phyloP scores from a whole-genome alignment of 2,888 invertebrate species.

The Cylloceria caligata region DNA sequence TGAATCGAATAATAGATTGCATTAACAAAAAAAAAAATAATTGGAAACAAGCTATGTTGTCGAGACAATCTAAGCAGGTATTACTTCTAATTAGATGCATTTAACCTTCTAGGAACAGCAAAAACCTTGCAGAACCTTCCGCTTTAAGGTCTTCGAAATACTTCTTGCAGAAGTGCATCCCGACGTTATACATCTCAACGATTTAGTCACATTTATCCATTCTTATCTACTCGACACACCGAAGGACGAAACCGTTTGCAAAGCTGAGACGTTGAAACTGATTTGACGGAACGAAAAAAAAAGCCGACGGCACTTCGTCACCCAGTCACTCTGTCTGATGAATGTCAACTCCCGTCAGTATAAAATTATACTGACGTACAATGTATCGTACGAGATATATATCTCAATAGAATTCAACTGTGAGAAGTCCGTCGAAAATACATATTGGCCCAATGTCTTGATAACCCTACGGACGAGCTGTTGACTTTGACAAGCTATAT shows the following conservation, averaged over 20 bases:
- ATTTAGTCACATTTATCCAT: background rate
- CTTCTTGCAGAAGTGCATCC: background rate
- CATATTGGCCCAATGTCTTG: background rate
- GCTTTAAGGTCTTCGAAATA: constrained; percentile 23
- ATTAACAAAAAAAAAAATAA: background rate
- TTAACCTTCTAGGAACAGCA: constrained; percentile 43
- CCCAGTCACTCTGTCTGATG: constrained; percentile 25
- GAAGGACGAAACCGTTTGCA: constrained; percentile 10
- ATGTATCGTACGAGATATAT: background rate
- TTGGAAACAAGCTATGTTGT: background rate
- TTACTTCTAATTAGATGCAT: constrained; percentile 29
- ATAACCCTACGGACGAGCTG: background rate
- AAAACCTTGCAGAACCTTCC: constrained; percentile 16
- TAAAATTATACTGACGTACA: background rate
- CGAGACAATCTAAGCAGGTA: constrained; percentile 14
- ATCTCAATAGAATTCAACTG: constrained; percentile 6
- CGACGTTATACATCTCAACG: constrained; percentile 14
- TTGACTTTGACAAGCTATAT: constrained; percentile 39
- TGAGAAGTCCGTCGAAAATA: background rate
- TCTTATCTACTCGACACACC: constrained; percentile 11
- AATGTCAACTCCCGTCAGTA: constrained; percentile 9
- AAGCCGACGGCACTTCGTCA: background rate
- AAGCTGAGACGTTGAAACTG: constrained; percentile 6
- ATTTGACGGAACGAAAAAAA: constrained; percentile 11
- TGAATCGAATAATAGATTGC: no score